Base-by-base conservation (phyloP, 2,797 vertebrate species). In the Decapterus maruadsi region DNA sequence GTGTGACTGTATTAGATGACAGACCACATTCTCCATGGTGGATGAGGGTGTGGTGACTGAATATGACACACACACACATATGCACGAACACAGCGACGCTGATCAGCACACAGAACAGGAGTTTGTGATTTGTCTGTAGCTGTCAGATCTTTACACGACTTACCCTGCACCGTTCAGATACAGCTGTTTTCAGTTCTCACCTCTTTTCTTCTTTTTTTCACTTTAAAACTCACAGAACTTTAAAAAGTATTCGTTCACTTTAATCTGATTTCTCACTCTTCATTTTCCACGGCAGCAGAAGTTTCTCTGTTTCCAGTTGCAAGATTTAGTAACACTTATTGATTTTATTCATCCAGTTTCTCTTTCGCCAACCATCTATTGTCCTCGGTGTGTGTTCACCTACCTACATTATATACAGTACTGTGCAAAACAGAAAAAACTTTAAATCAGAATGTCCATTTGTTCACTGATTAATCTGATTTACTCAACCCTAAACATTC, bases 91-190 rank as follows among this genome's bases (percentile, higher is more conserved):
- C 40, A 42, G 38, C 7, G 31, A 60, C 66, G 38, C 43, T 53
- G 34, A 79, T 76, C 72, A 51, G 69, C 45, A 64, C 50, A 45
- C 56, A 73, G 50, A 56, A 6, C 64, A 66, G 54, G 65, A 72
- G 20, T 11, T 20, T 22, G 26, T 45, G 34, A 65, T 79, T 67
- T 77, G 74, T 72, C 12, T 72, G 14, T 40, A 22, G 29, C 38
- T 1, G 48, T 58, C 43, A 16, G 22, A 53, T 57, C 40, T n/a
- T 60, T 22, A 69, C 68, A 43, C 17, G 48, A 11, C 75, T 26
- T 26, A 46, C 66, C 43, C n/a, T 20, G 48, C 19, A n/a, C 38
- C 20, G 13, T 9, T 14, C 29, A 38, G 7, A 57, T 26, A 14
- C 4, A 22, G 20, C 42, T 67, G 19, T 46, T 77, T 67, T 62